Conservation (phyloP, 2,113 vertebrate genomes). For the Chaetodon auriga region DNA sequence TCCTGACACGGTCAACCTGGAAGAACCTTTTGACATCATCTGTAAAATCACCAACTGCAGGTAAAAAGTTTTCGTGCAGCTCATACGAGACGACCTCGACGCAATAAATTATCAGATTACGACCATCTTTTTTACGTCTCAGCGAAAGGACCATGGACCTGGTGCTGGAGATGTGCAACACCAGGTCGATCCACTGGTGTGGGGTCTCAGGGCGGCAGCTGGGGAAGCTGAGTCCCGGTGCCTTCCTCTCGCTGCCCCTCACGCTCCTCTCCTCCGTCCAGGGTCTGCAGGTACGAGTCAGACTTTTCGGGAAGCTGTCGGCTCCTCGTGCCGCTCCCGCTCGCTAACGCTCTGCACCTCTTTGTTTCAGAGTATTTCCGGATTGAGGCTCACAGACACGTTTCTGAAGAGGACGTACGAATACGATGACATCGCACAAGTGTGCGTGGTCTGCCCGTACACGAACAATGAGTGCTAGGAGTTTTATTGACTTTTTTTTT, state of each 20-base stretch:
- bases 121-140: slow-evolving; percentile 36
- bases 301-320: too few species aligned
- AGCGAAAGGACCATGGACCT: slow-evolving; percentile 99
- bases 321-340: not conserved
- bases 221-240: slow-evolving; percentile 93
- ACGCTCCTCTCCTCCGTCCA: slow-evolving; percentile 93
- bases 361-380: slow-evolving; percentile 91
- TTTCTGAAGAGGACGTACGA: slow-evolving; percentile 99
- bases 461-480: slow-evolving; percentile 84
- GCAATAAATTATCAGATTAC: not conserved
- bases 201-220: slow-evolving; percentile 95
- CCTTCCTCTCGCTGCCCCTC: slow-evolving; percentile 92
- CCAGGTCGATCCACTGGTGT: slow-evolving; percentile 95
- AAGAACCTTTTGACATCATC: slow-evolving; percentile 96
- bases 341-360: not conserved
- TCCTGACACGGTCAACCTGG: slow-evolving; percentile 95
- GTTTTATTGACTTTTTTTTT: slow-evolving; percentile 29
- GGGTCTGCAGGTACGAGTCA: slow-evolving; percentile 90
- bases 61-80: slow-evolving; percentile 71
- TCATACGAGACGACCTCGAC: not conserved
- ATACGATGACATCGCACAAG: slow-evolving; percentile 97
- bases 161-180: slow-evolving; percentile 97
- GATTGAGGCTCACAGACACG: slow-evolving; percentile 94
- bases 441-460: slow-evolving; percentile 94
- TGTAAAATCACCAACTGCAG: slow-evolving; percentile 99